Base-by-base conservation (phyloP, 2,888 invertebrate genomes). In the Oxytorus armatus region DNA sequence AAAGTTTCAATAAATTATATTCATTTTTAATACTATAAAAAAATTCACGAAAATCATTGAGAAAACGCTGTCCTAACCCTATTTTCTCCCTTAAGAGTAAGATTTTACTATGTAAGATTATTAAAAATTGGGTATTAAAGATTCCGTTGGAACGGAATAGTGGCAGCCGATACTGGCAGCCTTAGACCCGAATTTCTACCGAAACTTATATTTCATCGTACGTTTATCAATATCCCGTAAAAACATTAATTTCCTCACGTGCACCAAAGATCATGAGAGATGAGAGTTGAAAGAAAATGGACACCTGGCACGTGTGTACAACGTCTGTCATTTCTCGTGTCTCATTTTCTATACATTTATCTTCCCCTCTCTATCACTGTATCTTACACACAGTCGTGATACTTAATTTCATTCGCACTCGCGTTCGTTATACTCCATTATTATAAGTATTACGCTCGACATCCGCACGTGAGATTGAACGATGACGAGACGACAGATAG, bases 401-500 rank as follows among this genome's bases (percentile, higher is more conserved):
- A 49, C 74, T 74, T 77, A 51, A 77, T 18, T 57, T 57, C 10
- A n/a, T 25, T n/a, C 73, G 65, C 77, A 74, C 57, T 42, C 59
- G 63, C 59, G 63, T 77, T 76, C 81, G 61, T 74, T 77, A 53
- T 53, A 74, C 69, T 77, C 65, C 65, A 74, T 81, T 70, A 77
- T 10, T 70, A 77, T 4, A 29, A 70, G 74, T 63, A 57, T 18
- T 51, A 33, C 63, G 68, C 29, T 39, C 59, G 69, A 77, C 65
- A 77, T 39, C 61, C 73, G 76, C 55, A 70, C 75, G 29, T 53
- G 69, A 25, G 47, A 29, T 47, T 3, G 5, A 33, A n/a, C 29
- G 21, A n/a, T n/a, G n/a, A n/a, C n/a, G n/a, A n/a, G n/a, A n/a
- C n/a, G n/a, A n/a, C n/a, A n/a, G n/a, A n/a, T n/a, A n/a, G n/a